Base-by-base conservation (phyloP, 1,140 invertebrate genomes). In the Drosophila mojavensis region DNA sequence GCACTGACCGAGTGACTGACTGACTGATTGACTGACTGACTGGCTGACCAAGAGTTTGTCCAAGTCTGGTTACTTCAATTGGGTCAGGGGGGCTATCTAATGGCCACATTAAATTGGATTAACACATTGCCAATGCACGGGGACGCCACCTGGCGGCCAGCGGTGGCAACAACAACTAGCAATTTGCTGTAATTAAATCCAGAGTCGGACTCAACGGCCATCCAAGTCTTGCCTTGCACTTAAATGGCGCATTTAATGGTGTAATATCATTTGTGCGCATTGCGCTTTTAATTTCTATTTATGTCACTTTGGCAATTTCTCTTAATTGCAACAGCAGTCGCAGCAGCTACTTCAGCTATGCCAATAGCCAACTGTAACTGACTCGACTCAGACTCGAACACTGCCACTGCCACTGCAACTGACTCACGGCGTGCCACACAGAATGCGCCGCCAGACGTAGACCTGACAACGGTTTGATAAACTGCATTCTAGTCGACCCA, bases 251-350 rank as follows among this genome's bases (percentile, higher is more conserved):
- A 84, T 88, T 88, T 88, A 88, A 88, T 88, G 80, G 84, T 89
- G 84, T 88, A 88, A 88, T 89, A 80, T 89, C 80, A 80, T 79
- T 86, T 75, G 67, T 65, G 55, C 65, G 76, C 79, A 64, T 78
- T 82, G 79, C 79, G 82, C 82, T 88, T 86, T 86, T 88, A 77
- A 88, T 88, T 88, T 88, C 83, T 88, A 83, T 88, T 88, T 88
- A 89, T 89, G 84, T 88, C 79, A 69, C 56, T 82, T 69, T 88
- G 60, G 69, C 77, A 88, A 88, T 88, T 88, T 88, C 83, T 89
- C 73, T 88, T 77, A 80, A 88, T 79, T 88, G 80, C 84, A 70
- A 88, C 67, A 75, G 15, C 62, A 47, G 15, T 6, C 17, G 20
- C 33, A 26, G 24, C 47, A 64, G 33, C 10, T 26, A 43, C 54